Conservation (phyloP, 1,140 invertebrate species). For the Diprion similis region DNA sequence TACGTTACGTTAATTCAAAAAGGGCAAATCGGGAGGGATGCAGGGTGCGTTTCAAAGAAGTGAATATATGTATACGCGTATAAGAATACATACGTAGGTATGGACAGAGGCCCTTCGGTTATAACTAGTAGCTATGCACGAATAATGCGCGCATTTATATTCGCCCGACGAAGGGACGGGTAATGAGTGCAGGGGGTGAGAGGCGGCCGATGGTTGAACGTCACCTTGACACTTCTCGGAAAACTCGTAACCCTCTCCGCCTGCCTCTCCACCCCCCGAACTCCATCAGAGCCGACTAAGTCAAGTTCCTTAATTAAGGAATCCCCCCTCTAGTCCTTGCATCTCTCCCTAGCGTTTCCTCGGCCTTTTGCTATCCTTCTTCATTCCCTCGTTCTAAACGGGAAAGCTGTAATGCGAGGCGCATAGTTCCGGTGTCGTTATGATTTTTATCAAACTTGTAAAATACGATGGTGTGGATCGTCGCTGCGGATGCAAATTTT, state of each 20-base stretch:
- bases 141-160: conserved; percentile 49
- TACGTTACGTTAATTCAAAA: not conserved
- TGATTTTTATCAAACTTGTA: not conserved
- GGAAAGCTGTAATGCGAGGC: not conserved
- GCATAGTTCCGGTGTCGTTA: not conserved
- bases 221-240: conserved; percentile 31
- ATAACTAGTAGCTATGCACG: not conserved
- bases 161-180: conserved; percentile 24
- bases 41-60: not conserved
- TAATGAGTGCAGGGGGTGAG: conserved; percentile 15
- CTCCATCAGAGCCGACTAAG: conserved; percentile 25
- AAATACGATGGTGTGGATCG: too few relatives aligned
- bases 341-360: not conserved
- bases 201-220: conserved; percentile 22
- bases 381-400: not conserved
- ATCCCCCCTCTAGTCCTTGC: conserved; percentile 9
- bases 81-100: too few relatives aligned
- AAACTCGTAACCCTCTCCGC: conserved; percentile 10
- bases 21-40: not conserved
- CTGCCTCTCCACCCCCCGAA: not conserved
- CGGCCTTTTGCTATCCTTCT: too few relatives aligned
- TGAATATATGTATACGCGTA: too few relatives aligned
- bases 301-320: conserved; percentile 46
- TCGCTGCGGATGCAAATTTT: too few relatives aligned
- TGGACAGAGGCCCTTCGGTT: too few relatives aligned